Conservation (phyloP, 2,888 invertebrate species). For the Cephonodes hylas region DNA sequence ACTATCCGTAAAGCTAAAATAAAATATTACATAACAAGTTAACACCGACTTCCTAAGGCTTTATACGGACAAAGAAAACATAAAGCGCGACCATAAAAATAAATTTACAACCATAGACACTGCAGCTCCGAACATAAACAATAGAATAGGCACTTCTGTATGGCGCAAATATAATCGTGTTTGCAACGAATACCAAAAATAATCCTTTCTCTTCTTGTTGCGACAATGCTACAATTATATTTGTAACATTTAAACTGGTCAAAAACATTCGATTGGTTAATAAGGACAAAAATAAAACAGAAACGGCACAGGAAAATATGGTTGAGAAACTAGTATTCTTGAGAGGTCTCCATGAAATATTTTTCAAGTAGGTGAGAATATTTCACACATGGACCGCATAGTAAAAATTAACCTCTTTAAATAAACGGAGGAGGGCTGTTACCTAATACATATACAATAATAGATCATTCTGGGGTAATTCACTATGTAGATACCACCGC, state of each 20-base stretch:
- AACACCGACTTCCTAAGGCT: neutral
- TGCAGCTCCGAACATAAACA: neutral
- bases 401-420: too few species aligned
- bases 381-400: too few species aligned
- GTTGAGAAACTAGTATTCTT: too few species aligned
- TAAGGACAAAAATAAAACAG: too few species aligned
- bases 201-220: neutral
- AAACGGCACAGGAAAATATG: too few species aligned
- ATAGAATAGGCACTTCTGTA: neutral
- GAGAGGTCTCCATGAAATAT: too few species aligned
- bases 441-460: too few species aligned
- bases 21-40: neutral
- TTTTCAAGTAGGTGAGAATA: too few species aligned
- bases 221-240: neutral
- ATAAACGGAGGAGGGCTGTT: too few species aligned
- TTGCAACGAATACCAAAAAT: neutral
- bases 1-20: neutral
- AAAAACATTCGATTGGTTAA: too few species aligned
- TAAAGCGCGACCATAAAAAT: neutral
- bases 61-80: constrained; percentile 2
- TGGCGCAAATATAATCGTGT: neutral
- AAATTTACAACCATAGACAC: neutral
- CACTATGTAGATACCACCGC: too few species aligned
- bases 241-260: neutral
- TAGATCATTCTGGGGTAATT: too few species aligned